phyloP scores from a whole-genome alignment of 2,797 vertebrate genomes.

The Manis pentadactyla region DNA sequence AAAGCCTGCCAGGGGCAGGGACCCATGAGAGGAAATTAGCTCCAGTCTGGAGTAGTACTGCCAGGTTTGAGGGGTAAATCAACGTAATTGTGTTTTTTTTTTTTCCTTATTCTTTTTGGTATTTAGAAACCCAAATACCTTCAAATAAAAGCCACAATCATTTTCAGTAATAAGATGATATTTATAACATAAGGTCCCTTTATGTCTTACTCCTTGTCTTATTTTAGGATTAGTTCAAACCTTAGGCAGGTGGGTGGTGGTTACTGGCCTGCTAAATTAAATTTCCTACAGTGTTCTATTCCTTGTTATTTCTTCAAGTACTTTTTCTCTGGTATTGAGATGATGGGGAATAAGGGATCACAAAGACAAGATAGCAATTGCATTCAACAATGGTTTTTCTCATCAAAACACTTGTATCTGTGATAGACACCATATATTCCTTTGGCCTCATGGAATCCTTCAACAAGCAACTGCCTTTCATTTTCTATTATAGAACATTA shows the following conservation, averaged over 20 bases:
- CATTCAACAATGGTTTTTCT: background rate
- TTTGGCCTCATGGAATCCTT: constrained; percentile 10
- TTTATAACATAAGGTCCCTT: background rate
- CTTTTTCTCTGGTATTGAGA: background rate
- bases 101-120: background rate
- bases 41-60: background rate
- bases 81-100: background rate
- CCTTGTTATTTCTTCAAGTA: background rate
- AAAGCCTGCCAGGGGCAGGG: background rate
- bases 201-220: background rate
- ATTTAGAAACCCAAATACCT: background rate
- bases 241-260: background rate
- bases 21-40: background rate
- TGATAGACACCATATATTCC: background rate
- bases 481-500: constrained; percentile 2
- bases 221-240: background rate
- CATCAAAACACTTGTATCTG: background rate
- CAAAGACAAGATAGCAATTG: background rate
- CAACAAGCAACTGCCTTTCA: background rate
- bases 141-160: background rate
- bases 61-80: background rate
- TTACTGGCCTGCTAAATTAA: background rate
- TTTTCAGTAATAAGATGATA: background rate
- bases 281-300: background rate
- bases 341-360: background rate